Evolutionary conservation across 2,797 vertebrate species (phyloP).

Genomic region (Enteromius trimaculatus): DNA sequence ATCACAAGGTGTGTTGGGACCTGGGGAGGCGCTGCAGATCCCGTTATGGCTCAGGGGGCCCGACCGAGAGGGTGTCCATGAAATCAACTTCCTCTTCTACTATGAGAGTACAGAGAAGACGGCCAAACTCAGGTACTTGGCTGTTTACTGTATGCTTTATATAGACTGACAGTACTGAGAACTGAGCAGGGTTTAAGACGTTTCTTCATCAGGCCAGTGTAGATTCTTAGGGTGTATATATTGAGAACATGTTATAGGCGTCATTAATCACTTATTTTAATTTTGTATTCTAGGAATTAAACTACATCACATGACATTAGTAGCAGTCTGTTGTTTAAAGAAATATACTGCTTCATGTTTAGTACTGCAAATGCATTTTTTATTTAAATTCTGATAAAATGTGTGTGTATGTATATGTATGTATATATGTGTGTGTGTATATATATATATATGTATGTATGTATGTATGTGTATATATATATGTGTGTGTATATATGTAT

Average conservation of each 20-base stretch:
- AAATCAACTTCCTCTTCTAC: slow-evolving; percentile 98
- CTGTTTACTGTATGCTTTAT: not conserved
- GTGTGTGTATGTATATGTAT: no score
- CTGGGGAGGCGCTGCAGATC: slow-evolving; percentile 89
- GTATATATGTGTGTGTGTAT: no score
- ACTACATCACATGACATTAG: not conserved
- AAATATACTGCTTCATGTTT: not conserved
- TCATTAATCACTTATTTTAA: not conserved
- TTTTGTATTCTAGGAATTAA: not conserved
- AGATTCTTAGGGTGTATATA: not conserved
- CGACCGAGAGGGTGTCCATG: slow-evolving; percentile 95
- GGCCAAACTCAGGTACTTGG: slow-evolving; percentile 84
- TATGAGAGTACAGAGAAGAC: slow-evolving; percentile 90
- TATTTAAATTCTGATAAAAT: no score
- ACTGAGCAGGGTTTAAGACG: not conserved
- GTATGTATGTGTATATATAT: no score
- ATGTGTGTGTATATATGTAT: no score
- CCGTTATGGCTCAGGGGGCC: slow-evolving; percentile 96
- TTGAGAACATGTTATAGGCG: not conserved
- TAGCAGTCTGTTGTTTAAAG: not conserved
- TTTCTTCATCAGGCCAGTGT: not conserved
- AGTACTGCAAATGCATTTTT: not conserved
- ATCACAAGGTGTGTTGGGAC: slow-evolving; percentile 80
- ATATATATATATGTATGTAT: no score
- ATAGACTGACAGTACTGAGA: not conserved